Conservation (phyloP, 1,140 invertebrate genomes). For the Drosophila repleta region DNA sequence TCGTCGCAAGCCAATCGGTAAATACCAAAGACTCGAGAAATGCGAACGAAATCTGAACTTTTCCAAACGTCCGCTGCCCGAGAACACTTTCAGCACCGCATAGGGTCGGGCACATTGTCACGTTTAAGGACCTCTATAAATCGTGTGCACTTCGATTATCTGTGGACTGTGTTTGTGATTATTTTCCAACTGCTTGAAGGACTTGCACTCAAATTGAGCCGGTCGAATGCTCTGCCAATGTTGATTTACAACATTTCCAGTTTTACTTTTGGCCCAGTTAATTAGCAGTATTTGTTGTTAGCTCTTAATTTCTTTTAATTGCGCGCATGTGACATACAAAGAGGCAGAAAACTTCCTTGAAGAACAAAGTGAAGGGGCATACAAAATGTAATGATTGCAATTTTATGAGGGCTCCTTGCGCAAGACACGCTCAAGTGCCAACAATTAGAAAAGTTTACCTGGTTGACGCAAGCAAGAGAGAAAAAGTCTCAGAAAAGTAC, state of each 20-base stretch:
- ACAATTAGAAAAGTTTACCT: conserved; percentile 66
- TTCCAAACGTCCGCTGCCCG: background rate
- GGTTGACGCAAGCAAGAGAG: conserved; percentile 10
- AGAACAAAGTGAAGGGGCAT: conserved; percentile 3
- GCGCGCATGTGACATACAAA: conserved; percentile 26
- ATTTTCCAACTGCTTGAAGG: conserved; percentile 29
- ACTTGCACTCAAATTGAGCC: conserved; percentile 43
- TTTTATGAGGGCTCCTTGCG: conserved; percentile 54
- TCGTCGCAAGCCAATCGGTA: conserved; percentile 30
- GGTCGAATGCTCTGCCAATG: conserved; percentile 47
- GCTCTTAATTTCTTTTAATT: conserved; percentile 48
- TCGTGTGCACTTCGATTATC: conserved; percentile 29
- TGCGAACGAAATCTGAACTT: conserved; percentile 25
- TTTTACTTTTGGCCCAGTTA: conserved; percentile 46
- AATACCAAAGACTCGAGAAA: conserved; percentile 33
- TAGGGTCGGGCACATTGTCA: conserved; percentile 26
- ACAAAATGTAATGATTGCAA: conserved; percentile 64
- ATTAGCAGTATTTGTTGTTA: conserved; percentile 52
- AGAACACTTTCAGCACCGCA: too few relatives aligned
- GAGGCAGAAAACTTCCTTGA: conserved; percentile 12
- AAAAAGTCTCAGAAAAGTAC: background rate
- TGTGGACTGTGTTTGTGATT: conserved; percentile 39
- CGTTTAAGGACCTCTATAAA: conserved; percentile 34
- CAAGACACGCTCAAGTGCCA: conserved; percentile 55
- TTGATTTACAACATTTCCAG: conserved; percentile 31